These are phyloP conservation scores for Stenolophus ochropezus DNA, from an alignment of 2,888 invertebrate species.

Conservation along the genomic window DNA sequence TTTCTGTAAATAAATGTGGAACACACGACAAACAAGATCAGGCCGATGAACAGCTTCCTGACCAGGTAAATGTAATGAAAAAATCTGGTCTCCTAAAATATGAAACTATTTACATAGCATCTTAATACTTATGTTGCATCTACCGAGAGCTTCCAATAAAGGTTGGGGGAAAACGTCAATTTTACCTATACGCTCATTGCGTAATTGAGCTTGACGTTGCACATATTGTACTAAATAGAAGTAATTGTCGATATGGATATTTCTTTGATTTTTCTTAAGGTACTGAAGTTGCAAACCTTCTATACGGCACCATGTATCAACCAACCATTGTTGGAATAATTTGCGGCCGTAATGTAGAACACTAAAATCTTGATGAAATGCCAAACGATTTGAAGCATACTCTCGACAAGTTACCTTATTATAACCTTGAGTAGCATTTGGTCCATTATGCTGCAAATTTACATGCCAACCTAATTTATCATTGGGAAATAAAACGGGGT, in stretches of 20 bases:
- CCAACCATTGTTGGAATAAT: conserved; percentile 4
- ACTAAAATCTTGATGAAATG: too few relatives aligned
- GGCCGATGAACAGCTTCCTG: too few relatives aligned
- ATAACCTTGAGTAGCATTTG: background rate
- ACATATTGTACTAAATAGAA: background rate
- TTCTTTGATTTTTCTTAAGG: conserved; percentile 58
- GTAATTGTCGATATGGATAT: background rate
- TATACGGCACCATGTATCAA: too few relatives aligned
- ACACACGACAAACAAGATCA: conserved; percentile 67
- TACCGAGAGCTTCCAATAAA: too few relatives aligned
- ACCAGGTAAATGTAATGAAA: conserved; percentile 71
- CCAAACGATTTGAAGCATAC: background rate
- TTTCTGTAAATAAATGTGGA: conserved; percentile 51
- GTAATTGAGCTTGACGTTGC: too few relatives aligned
- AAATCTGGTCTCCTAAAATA: conserved; percentile 68
- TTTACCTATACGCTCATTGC: too few relatives aligned
- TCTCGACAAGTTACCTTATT: background rate
- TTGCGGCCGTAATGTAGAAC: too few relatives aligned
- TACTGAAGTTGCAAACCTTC: too few relatives aligned
- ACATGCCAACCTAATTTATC: background rate
- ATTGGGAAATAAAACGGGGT: background rate
- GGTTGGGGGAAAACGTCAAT: too few relatives aligned
- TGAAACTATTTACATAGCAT: conserved; percentile 70
- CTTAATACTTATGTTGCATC: too few relatives aligned
- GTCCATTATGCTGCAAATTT: background rate